Base-by-base conservation (phyloP, 1,140 invertebrate genomes). In the Akabosia matsudoensis region DNA sequence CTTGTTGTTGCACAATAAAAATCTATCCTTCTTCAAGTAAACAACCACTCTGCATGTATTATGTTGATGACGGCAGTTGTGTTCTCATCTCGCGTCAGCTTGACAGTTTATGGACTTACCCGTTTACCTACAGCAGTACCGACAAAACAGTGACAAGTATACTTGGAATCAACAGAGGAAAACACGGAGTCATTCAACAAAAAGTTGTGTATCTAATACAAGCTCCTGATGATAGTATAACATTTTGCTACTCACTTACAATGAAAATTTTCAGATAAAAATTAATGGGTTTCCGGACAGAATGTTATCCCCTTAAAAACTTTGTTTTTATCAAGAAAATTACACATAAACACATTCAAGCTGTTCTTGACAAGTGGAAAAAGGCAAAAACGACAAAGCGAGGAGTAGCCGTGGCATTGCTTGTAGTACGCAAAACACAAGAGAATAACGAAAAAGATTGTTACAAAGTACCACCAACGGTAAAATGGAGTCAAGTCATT, bases 401-500 rank as follows among this genome's bases (percentile, higher is more conserved):
- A 45, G 37, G 7, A 18, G 37, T 45, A 18, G 37, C n/a, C n/a
- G n/a, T n/a, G n/a, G n/a, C n/a, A n/a, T n/a, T n/a, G n/a, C n/a
- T n/a, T n/a, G n/a, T n/a, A n/a, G n/a, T n/a, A n/a, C n/a, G n/a
- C n/a, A n/a, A n/a, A n/a, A n/a, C n/a, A n/a, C n/a, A n/a, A n/a
- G 4, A 31, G 61, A n/a, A 31, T 13, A 67, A 67, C 4, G 4
- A n/a, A 30, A 67, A 7, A 67, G 22, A 67, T 16, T 30, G 24
- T 30, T 30, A 67, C 24, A 67, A 67, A 67, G 30, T 56, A 56
- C 13, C 24, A 56, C 54, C 54, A 67, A 30, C 28, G 61, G 61
- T 28, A 67, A 67, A 67, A 67, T 67, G 30, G n/a, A 67, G 61
- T 67, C 61, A 67, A 22, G 61, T 67, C 61, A 67, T 67, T 67